Conservation (phyloP, 2,888 invertebrate genomes). For the Villa cingulata region DNA sequence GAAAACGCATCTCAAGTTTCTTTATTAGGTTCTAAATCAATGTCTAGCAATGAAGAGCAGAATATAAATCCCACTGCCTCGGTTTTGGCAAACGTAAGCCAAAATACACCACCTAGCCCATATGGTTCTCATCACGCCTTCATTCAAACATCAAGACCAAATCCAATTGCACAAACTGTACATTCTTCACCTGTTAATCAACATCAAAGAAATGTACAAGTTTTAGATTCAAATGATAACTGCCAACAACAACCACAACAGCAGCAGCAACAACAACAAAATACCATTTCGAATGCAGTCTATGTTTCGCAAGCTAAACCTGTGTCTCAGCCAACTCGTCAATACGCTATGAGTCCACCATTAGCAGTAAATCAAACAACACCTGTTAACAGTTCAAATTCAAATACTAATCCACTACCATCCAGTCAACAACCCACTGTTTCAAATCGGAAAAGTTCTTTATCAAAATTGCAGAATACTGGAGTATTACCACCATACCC, state of each 20-base stretch:
- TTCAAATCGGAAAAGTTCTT: neutral
- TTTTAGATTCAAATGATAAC: neutral
- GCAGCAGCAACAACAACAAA: constrained; percentile 16
- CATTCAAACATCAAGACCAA: constrained; percentile 12
- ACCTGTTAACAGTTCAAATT: neutral
- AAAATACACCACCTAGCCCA: neutral
- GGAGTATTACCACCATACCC: neutral
- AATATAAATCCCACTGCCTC: neutral
- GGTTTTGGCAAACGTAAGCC: neutral
- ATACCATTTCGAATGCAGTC: constrained; percentile 17
- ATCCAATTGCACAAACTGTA: constrained; percentile 9
- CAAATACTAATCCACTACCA: neutral
- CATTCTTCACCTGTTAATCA: constrained; percentile 34
- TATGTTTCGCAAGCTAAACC: constrained; percentile 26
- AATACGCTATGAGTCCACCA: constrained; percentile 22
- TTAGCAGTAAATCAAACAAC: neutral
- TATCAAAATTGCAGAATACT: neutral
- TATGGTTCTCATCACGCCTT: neutral
- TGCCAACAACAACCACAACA: neutral
- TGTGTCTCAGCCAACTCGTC: constrained; percentile 22
- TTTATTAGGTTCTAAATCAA: neutral
- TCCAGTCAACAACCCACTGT: neutral
- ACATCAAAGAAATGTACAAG: constrained; percentile 21
- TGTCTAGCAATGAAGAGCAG: neutral
- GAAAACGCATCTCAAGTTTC: neutral